These are phyloP conservation scores for Tretioscincus oriximinensis DNA, from an alignment of 2,113 vertebrate genomes.

Conservation along the genomic window DNA sequence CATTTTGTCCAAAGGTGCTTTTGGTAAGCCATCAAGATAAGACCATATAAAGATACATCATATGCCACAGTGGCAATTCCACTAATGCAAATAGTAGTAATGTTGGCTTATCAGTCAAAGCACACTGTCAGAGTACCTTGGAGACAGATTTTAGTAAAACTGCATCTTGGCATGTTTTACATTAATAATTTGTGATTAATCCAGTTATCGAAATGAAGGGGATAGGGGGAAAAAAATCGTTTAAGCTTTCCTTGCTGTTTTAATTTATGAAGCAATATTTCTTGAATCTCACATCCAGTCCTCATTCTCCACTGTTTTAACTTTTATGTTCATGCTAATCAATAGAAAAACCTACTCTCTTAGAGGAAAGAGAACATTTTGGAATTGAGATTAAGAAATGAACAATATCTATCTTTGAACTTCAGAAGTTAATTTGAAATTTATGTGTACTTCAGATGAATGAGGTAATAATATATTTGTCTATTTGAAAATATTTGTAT, in stretches of 20 bases:
- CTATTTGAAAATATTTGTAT: too few relatives aligned
- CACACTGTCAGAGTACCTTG: conserved; percentile 40
- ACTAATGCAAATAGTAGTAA: conserved; percentile 54
- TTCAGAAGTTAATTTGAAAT: too few relatives aligned
- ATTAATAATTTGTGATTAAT: conserved; percentile 74
- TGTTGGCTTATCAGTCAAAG: conserved; percentile 63
- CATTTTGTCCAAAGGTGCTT: conserved; percentile 33
- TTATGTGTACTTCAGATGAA: too few relatives aligned
- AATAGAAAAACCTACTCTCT: too few relatives aligned
- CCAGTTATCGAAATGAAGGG: conserved; percentile 57
- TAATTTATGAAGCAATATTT: background rate
- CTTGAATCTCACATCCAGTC: background rate
- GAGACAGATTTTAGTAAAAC: conserved; percentile 61
- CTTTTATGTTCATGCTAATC: too few relatives aligned
- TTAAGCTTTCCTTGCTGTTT: conserved; percentile 42
- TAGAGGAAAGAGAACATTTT: too few relatives aligned
- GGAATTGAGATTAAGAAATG: too few relatives aligned
- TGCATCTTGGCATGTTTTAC: conserved; percentile 38
- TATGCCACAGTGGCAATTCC: conserved; percentile 39
- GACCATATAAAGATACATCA: conserved; percentile 51
- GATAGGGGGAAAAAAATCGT: conserved; percentile 45
- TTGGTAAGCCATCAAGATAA: conserved; percentile 51
- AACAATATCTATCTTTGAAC: too few relatives aligned
- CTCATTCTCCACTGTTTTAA: too few relatives aligned
- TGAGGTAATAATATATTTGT: too few relatives aligned